Evolutionary conservation across 2,888 invertebrate species (phyloP).

Genomic region (Alitta virens): DNA sequence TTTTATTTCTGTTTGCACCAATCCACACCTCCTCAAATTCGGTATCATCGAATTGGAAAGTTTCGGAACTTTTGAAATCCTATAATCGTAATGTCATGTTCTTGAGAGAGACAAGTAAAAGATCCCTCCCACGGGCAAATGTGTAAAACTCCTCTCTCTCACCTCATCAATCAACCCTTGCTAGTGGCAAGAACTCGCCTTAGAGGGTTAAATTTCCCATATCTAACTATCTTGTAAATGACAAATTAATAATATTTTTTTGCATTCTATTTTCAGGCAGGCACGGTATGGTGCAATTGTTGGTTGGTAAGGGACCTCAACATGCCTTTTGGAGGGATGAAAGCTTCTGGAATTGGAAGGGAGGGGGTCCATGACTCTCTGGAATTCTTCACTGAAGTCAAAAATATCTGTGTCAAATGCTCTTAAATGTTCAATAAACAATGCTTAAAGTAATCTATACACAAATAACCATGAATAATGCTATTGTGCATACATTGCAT

Average conservation of each 20-base stretch:
- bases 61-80: too few species aligned
- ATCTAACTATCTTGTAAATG: too few species aligned
- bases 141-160: not conserved
- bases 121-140: not conserved
- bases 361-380: constrained; percentile 61
- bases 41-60: not conserved
- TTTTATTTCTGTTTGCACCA: not conserved
- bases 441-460: too few species aligned
- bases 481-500: too few species aligned
- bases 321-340: constrained; percentile 64
- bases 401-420: constrained; percentile 52
- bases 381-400: constrained; percentile 62
- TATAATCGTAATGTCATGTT: too few species aligned
- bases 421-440: too few species aligned
- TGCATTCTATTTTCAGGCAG: constrained; percentile 49
- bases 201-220: too few species aligned
- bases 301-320: constrained; percentile 62
- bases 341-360: constrained; percentile 61
- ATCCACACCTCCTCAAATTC: not conserved
- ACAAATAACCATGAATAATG: too few species aligned
- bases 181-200: too few species aligned
- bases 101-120: too few species aligned
- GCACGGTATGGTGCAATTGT: constrained; percentile 64
- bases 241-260: too few species aligned
- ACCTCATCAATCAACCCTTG: too few species aligned